Percentiles rank a stretch among this genome's conserved stretches.
phyloP scores from a whole-genome alignment of 37 sponge, comb jelly and placozoan species.

The Diacarnus erythraeanus region DNA sequence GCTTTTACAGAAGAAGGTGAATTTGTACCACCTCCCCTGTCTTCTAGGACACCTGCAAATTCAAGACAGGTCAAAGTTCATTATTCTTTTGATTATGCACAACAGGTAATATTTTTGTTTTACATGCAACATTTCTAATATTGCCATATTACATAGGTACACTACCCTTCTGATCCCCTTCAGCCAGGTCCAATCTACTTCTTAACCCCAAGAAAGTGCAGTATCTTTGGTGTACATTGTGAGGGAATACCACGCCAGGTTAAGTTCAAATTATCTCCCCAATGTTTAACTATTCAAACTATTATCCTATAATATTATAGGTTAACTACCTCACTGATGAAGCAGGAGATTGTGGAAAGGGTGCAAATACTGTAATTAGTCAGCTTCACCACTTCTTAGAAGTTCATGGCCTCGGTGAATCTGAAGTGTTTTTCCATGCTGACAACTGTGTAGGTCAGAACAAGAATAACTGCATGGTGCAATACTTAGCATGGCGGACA shows the following conservation, averaged over 20 bases:
- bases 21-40: not conserved
- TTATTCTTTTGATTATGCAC: constrained; percentile 1
- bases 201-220: constrained; percentile 50
- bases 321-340: constrained; percentile 36
- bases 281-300: no score
- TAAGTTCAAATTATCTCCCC: no score
- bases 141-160: no score
- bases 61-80: not conserved
- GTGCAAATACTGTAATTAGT: constrained; percentile 27
- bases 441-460: no score
- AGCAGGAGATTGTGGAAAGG: constrained; percentile 21
- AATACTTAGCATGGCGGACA: constrained; percentile 26
- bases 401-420: constrained; percentile 28
- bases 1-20: not conserved
- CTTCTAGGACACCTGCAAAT: not conserved
- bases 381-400: constrained; percentile 31
- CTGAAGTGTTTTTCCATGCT: not conserved
- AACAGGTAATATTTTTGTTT: no score
- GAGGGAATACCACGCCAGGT: constrained; percentile 62
- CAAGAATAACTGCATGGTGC: constrained; percentile 48
- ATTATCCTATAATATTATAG: no score
- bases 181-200: constrained; percentile 70
- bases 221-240: constrained; percentile 65
- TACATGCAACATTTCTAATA: no score
- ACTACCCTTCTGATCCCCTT: constrained; percentile 54